Conservation (phyloP, 1,140 invertebrate genomes). For the Nebria ingens region DNA sequence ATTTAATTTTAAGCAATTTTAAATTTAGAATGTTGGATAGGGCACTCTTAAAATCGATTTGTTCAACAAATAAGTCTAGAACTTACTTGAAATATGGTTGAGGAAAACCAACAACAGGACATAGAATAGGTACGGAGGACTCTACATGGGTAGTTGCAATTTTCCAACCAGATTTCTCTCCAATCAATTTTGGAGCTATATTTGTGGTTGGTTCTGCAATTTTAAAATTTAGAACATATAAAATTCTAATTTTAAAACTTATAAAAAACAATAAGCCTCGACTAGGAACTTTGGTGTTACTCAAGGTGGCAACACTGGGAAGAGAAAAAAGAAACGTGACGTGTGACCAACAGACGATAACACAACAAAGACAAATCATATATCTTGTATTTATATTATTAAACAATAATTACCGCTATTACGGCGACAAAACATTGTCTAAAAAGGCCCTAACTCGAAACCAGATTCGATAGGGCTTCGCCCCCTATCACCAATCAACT, state of each 20-base stretch:
- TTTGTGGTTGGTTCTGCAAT: constrained; percentile 46
- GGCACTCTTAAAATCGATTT: neutral
- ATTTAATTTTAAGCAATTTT: neutral
- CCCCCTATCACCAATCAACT: no score
- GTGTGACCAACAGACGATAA: no score
- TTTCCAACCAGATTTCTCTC: constrained; percentile 34
- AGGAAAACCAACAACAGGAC: constrained; percentile 58
- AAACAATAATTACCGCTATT: no score
- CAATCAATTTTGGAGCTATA: constrained; percentile 39
- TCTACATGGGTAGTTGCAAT: constrained; percentile 41
- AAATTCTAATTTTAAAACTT: neutral
- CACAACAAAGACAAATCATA: no score
- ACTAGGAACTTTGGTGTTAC: no score
- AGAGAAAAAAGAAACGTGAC: no score
- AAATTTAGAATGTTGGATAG: neutral
- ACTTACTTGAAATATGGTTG: constrained; percentile 57
- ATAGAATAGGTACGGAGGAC: constrained; percentile 31
- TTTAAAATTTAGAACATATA: constrained; percentile 22
- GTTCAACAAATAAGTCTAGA: neutral
- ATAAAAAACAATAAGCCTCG: neutral
- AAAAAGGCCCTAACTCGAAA: no score
- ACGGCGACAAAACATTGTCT: no score
- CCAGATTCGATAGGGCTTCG: no score
- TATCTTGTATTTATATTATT: no score
- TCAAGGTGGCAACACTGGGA: no score